These are phyloP conservation scores for Drosophila bunnanda DNA, from an alignment of 2,888 invertebrate genomes.

Conservation along the genomic window DNA sequence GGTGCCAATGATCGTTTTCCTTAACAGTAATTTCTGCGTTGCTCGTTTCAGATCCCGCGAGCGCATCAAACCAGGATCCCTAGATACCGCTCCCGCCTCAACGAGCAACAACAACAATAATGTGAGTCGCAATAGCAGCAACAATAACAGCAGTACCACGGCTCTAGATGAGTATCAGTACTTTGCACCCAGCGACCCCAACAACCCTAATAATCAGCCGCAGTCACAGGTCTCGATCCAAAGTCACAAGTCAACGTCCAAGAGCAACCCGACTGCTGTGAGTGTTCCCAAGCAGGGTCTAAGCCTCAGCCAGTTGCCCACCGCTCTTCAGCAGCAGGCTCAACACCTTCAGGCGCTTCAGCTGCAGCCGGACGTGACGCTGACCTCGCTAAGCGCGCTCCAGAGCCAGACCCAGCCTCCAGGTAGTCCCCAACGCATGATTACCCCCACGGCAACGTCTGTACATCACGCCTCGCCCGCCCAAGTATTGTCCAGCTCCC, in stretches of 20 bases:
- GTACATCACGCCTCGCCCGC: slow-evolving; percentile 37
- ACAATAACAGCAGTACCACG: slow-evolving; percentile 56
- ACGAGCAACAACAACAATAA: slow-evolving; percentile 25
- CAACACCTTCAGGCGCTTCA: slow-evolving; percentile 71
- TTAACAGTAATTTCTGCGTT: background rate
- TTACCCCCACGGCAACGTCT: slow-evolving; percentile 11
- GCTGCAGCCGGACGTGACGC: slow-evolving; percentile 76
- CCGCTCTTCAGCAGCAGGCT: slow-evolving; percentile 64
- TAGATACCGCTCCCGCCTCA: slow-evolving; percentile 11
- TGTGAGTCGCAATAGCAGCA: slow-evolving; percentile 45
- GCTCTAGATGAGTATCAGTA: slow-evolving; percentile 81
- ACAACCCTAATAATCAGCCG: slow-evolving; percentile 81
- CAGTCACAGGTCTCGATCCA: slow-evolving; percentile 3
- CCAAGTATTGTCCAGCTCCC: slow-evolving; percentile 61
- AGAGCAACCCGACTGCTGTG: background rate
- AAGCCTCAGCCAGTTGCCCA: slow-evolving; percentile 59
- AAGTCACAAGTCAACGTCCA: background rate
- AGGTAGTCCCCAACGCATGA: slow-evolving; percentile 4
- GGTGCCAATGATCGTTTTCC: too few relatives aligned
- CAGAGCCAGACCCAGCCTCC: slow-evolving; percentile 44
- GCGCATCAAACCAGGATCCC: slow-evolving; percentile 62
- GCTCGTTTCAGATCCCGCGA: slow-evolving; percentile 75
- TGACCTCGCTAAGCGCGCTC: slow-evolving; percentile 62
- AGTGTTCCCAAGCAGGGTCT: slow-evolving; percentile 22
- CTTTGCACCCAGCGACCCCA: slow-evolving; percentile 82